Conservation (phyloP, 2,888 invertebrate species). For the Drosophila infuscata region DNA sequence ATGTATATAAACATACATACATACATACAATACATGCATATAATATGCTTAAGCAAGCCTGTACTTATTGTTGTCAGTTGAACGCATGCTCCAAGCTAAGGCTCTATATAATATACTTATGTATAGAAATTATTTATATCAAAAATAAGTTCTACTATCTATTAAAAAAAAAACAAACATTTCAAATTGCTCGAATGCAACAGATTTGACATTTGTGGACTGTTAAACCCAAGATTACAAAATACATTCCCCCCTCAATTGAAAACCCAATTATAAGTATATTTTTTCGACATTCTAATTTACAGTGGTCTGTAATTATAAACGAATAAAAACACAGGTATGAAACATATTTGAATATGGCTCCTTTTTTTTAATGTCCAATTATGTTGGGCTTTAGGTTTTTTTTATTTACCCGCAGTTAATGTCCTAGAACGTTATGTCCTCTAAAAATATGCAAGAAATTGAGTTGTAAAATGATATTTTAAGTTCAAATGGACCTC, state of each 20-base stretch:
- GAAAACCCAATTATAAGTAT: constrained; percentile 18
- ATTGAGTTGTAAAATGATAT: not conserved
- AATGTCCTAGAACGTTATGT: not conserved
- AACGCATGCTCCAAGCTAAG: constrained; percentile 30
- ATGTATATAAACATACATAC: not conserved
- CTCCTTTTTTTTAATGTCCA: not conserved
- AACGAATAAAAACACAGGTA: constrained; percentile 45
- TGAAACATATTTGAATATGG: constrained; percentile 12
- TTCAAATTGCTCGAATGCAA: constrained; percentile 15
- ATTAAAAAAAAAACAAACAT: constrained; percentile 19
- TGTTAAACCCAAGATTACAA: constrained; percentile 38
- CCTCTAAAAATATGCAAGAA: not conserved
- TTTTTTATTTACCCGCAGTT: not conserved
- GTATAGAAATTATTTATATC: constrained; percentile 54
- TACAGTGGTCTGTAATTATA: constrained; percentile 53
- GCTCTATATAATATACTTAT: constrained; percentile 27
- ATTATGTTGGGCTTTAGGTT: not conserved
- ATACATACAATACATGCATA: constrained; percentile 8
- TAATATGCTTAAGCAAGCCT: constrained; percentile 27
- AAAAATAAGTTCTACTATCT: constrained; percentile 28
- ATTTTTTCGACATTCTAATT: constrained; percentile 37
- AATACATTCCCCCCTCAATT: constrained; percentile 43
- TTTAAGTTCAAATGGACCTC: not conserved
- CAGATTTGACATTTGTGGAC: constrained; percentile 32
- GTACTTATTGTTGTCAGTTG: constrained; percentile 48